phyloP scores from a whole-genome alignment of 1,140 invertebrate species.

The Agrypnia vestita region DNA sequence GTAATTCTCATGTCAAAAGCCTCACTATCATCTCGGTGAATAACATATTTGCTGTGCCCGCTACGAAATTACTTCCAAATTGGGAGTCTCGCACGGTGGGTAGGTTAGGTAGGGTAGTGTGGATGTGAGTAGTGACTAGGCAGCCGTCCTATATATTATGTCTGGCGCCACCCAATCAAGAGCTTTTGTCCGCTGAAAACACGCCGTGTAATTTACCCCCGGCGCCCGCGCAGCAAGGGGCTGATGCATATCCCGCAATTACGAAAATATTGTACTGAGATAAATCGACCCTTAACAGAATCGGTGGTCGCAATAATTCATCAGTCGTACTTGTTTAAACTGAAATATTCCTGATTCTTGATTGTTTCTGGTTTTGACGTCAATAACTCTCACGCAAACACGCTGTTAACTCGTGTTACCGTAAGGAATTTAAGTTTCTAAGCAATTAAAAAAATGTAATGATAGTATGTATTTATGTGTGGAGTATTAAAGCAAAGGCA shows the following conservation, averaged over 20 bases:
- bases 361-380: no score
- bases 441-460: no score
- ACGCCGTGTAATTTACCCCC: constrained; percentile 24
- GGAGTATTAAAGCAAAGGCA: no score
- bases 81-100: not conserved
- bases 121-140: not conserved
- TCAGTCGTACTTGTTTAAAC: not conserved
- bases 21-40: not conserved
- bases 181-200: constrained; percentile 15
- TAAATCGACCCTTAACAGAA: constrained; percentile 20
- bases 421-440: no score
- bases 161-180: constrained; percentile 37
- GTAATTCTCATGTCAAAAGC: not conserved
- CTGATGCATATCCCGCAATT: constrained; percentile 28
- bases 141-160: not conserved
- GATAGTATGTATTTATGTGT: no score
- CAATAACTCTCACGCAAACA: no score
- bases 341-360: not conserved
- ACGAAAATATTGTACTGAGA: constrained; percentile 17
- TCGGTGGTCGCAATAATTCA: not conserved
- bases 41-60: not conserved
- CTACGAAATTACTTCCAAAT: constrained; percentile 21
- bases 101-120: not conserved
- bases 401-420: no score
- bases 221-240: constrained; percentile 21